Conservation (phyloP, 2,888 invertebrate genomes). For the Bembecia ichneumoniformis region DNA sequence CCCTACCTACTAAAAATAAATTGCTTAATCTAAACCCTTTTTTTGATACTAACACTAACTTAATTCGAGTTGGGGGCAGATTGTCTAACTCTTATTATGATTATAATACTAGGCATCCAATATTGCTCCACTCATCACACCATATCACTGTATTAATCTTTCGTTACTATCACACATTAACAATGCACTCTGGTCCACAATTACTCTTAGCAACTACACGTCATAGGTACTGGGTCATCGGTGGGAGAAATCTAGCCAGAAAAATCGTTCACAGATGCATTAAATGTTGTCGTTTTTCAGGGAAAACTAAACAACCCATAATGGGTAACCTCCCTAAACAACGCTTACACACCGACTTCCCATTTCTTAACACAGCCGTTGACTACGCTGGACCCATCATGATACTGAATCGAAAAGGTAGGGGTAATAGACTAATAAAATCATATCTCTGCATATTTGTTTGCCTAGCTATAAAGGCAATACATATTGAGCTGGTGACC, state of each 20-base stretch:
- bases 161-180: constrained; percentile 4
- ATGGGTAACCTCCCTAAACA: no score
- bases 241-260: no score
- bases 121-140: constrained; percentile 5
- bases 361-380: constrained; percentile 11
- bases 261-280: no score
- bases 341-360: constrained; percentile 10
- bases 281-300: no score
- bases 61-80: no score
- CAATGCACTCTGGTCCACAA: constrained; percentile 12
- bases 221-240: no score
- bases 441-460: no score
- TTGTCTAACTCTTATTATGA: constrained; percentile 1
- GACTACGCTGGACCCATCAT: constrained; percentile 15
- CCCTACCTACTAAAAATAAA: constrained; percentile 3
- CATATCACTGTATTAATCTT: constrained; percentile 5
- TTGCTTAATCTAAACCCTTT: constrained; percentile 5
- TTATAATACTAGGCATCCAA: constrained; percentile 3
- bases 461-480: no score
- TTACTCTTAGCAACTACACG: no score
- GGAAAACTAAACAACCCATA: no score
- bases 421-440: no score
- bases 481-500: no score
- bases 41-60: constrained; percentile 1
- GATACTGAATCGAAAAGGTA: constrained; percentile 13